Percentiles rank a stretch among this genome's conserved stretches.
Conservation (phyloP, 2,113 vertebrate species). For the Tetraodon nigroviridis region DNA sequence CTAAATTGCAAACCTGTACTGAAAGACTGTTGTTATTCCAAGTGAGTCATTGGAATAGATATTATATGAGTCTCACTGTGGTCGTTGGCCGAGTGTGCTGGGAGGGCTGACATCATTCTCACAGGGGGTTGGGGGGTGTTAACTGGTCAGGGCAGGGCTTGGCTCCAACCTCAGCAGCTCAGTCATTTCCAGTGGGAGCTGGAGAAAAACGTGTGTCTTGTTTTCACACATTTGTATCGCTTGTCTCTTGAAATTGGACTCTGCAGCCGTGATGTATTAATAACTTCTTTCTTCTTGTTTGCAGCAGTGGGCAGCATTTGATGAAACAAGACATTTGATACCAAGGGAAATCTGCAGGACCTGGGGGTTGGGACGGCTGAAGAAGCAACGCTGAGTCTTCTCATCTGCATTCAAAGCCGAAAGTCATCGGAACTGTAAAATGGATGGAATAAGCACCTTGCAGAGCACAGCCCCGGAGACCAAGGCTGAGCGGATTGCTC, state of each 20-base stretch:
- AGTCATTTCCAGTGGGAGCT: slow-evolving; percentile 33
- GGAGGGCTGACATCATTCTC: slow-evolving; percentile 57
- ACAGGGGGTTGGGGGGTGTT: slow-evolving; percentile 15
- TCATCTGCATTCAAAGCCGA: slow-evolving; percentile 1
- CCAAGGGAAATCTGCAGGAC: slow-evolving; percentile 18
- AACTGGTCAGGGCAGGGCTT: slow-evolving; percentile 31
- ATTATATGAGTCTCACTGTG: slow-evolving; percentile 49
- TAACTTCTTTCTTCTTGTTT: slow-evolving; percentile 37
- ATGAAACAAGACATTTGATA: slow-evolving; percentile 44
- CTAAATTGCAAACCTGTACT: slow-evolving; percentile 35
- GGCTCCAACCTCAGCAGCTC: slow-evolving; percentile 23
- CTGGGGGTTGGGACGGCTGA: background rate
- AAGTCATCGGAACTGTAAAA: slow-evolving; percentile 13
- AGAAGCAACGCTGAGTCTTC: slow-evolving; percentile 5
- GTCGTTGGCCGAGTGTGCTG: slow-evolving; percentile 44
- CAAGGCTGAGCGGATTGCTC: slow-evolving; percentile 77
- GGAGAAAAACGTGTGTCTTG: background rate
- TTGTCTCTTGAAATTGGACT: slow-evolving; percentile 26
- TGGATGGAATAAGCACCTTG: slow-evolving; percentile 68
- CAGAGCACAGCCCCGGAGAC: slow-evolving; percentile 68
- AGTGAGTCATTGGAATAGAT: slow-evolving; percentile 37
- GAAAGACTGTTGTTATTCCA: slow-evolving; percentile 20
- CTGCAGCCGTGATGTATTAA: slow-evolving; percentile 19
- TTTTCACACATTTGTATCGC: slow-evolving; percentile 20
- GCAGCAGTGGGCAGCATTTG: slow-evolving; percentile 52